Evolutionary conservation across 2,113 vertebrate genomes (phyloP), one percentile per base, ranked within the genome.

Genomic region (Colistium nudipinnis): DNA sequence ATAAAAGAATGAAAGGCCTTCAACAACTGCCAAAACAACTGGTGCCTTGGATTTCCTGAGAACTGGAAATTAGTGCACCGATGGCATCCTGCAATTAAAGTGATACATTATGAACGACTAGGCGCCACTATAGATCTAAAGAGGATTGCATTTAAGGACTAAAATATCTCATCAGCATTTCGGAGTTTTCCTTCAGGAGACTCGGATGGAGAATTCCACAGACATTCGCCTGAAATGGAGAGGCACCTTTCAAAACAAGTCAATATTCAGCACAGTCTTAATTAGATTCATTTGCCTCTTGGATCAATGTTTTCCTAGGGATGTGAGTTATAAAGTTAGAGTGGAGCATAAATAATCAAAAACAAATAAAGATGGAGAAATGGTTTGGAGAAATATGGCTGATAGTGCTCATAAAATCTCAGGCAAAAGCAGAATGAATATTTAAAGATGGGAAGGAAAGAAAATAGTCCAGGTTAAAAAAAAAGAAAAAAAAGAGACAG

Each of bases 321-420:
- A 93, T 87, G 86, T 90, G 78, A 88, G 90, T 90, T 91, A 89
- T 90, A 90, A 89, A 89, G 88, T 90, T 89, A 68, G 83, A 92
- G 86, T 89, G 87, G 81, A 79, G 85, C 91, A 92, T 91, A 91
- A 92, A 93, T 89, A 92, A 91, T 92, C 87, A 90, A 92, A 91
- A 90, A 89, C 84, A 92, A 93, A 93, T 90, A 92, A 92, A 91
- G 91, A 91, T 89, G 87, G n/a, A n/a, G n/a, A n/a, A n/a, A n/a
- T 80, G 78, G 86, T 94, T 93, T 91, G 82, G 84, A 89, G 83
- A 91, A 91, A 88, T 87, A 85, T 68, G 80, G 83, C 74, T 76
- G 87, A 91, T 87, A 91, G 85, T 86, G 87, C 91, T 90, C 90
- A 90, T 88, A 90, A 92, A 92, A 85, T 74, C 87, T 75, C 76